Percentiles rank a stretch among this genome's conserved stretches.
phyloP scores from a whole-genome alignment of 2,113 vertebrate genomes.

The Phalacrocorax aristotelis region DNA sequence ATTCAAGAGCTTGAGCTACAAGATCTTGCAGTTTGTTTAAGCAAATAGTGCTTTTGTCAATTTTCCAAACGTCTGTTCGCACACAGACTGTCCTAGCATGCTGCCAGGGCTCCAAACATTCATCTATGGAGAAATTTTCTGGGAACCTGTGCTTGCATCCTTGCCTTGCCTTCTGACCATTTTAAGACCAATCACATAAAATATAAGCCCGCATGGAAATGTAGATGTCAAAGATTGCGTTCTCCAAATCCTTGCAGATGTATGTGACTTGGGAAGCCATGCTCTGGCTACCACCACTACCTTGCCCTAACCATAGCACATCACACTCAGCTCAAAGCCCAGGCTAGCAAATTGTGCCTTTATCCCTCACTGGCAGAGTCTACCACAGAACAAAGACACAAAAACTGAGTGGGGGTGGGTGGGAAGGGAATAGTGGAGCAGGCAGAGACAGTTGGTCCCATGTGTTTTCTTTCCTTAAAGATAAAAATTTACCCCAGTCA shows the following conservation, averaged over 20 bases:
- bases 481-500: slow-evolving; percentile 17
- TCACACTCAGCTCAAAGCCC: neutral
- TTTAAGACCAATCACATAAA: neutral
- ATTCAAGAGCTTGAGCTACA: neutral
- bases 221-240: neutral
- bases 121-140: neutral
- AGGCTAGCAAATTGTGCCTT: neutral
- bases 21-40: slow-evolving; percentile 11
- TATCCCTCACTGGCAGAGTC: neutral
- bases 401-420: neutral
- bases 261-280: neutral
- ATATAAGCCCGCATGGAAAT: neutral
- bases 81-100: neutral
- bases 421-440: neutral
- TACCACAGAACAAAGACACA: neutral
- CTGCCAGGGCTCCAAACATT: neutral
- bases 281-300: neutral
- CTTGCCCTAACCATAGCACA: neutral
- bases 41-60: slow-evolving; percentile 33
- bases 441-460: neutral
- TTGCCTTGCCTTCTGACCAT: neutral
- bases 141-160: slow-evolving; percentile 21
- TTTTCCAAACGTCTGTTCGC: slow-evolving; percentile 40
- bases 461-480: slow-evolving; percentile 56
- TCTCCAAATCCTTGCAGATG: neutral